Percentiles rank a stretch among this genome's conserved stretches.
Evolutionary conservation across 2,113 vertebrate genomes (phyloP).

Genomic region (Semnornis frantzii): DNA sequence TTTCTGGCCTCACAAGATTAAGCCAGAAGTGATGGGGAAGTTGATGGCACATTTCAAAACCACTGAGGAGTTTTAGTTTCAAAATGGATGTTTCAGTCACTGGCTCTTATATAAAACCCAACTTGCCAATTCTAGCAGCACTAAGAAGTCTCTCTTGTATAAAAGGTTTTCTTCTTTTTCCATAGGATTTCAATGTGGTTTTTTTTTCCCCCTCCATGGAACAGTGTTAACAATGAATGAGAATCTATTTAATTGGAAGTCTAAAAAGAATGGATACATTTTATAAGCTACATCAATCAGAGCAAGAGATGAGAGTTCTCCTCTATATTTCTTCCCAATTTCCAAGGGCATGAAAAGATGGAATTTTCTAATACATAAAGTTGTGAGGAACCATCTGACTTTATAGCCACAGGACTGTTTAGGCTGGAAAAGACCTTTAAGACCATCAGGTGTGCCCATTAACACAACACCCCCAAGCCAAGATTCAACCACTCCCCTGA

Average conservation of each 20-base stretch:
- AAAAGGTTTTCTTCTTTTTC: neutral
- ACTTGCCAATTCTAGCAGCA: neutral
- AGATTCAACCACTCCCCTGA: too few species aligned
- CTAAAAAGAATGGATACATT: slow-evolving; percentile 37
- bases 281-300: slow-evolving; percentile 25
- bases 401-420: too few species aligned
- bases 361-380: neutral
- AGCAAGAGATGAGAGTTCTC: slow-evolving; percentile 18
- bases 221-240: neutral
- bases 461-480: too few species aligned
- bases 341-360: neutral
- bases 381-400: neutral
- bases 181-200: neutral
- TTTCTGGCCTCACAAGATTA: neutral
- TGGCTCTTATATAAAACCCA: neutral
- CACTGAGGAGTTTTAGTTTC: neutral
- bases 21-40: neutral
- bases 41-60: neutral
- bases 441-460: too few species aligned
- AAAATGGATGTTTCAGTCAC: neutral
- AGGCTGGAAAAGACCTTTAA: too few species aligned
- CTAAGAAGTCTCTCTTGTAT: neutral
- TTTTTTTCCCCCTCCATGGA: neutral
- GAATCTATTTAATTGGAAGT: slow-evolving; percentile 16
- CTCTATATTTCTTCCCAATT: neutral